phyloP scores from a whole-genome alignment of 2,888 invertebrate species.

The Hermaeophaga mercurialis region DNA sequence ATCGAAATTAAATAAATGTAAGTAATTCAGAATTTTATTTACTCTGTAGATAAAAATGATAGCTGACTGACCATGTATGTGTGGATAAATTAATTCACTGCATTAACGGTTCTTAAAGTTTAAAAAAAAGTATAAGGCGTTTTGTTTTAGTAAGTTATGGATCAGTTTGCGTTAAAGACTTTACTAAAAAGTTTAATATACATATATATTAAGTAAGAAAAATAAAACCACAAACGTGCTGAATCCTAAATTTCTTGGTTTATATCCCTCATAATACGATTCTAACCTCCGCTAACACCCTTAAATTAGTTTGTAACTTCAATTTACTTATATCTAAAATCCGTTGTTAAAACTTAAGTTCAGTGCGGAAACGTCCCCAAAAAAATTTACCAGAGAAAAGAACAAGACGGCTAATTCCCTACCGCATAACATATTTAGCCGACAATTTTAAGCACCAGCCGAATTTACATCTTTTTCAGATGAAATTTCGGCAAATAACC shows the following conservation, averaged over 20 bases:
- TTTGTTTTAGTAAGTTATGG: neutral
- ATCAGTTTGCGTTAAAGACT: neutral
- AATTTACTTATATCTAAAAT: constrained; percentile 8
- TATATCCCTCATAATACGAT: neutral
- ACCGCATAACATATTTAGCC: constrained; percentile 2
- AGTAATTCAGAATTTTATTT: too few relatives aligned
- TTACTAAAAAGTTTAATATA: neutral
- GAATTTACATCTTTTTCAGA: neutral
- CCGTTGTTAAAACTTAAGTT: constrained; percentile 6
- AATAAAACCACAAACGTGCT: constrained; percentile 6
- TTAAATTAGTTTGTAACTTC: constrained; percentile 9
- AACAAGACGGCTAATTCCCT: neutral
- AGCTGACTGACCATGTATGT: too few relatives aligned
- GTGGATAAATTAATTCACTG: too few relatives aligned
- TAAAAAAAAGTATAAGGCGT: neutral
- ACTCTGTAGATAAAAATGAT: too few relatives aligned
- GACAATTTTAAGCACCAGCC: neutral
- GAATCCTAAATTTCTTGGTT: constrained; percentile 1
- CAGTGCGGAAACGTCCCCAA: neutral
- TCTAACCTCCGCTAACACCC: neutral
- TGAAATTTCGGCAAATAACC: neutral
- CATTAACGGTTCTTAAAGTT: too few relatives aligned
- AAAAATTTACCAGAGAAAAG: neutral
- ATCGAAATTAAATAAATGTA: too few relatives aligned
- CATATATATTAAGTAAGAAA: constrained; percentile 2